Conservation (phyloP, 2,888 invertebrate species). For the Noctua janthina region DNA sequence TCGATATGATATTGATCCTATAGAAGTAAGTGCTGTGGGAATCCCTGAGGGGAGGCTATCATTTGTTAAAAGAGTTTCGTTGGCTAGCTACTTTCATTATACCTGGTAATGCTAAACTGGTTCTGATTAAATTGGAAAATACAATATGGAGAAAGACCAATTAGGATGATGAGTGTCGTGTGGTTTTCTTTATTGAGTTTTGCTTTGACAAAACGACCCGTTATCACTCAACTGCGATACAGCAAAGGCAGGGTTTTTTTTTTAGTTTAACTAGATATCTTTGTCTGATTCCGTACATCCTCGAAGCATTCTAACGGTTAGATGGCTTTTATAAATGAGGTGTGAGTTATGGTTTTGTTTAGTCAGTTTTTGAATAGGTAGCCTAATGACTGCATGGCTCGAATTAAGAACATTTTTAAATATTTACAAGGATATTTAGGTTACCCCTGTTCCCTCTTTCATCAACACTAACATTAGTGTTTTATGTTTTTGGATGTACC, state of each 20-base stretch:
- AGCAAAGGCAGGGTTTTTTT: not conserved
- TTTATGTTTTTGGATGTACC: too few relatives aligned
- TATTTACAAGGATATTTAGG: too few relatives aligned
- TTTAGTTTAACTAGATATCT: not conserved
- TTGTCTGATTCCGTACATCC: not conserved
- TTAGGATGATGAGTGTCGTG: not conserved
- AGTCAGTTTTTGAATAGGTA: not conserved
- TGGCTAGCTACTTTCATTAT: constrained; percentile 4
- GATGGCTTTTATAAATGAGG: not conserved
- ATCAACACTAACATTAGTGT: too few relatives aligned
- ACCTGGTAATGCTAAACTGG: not conserved
- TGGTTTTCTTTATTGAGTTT: not conserved
- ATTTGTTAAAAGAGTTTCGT: constrained; percentile 55
- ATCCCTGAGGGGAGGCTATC: constrained; percentile 47
- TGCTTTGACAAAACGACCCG: not conserved
- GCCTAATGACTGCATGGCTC: not conserved
- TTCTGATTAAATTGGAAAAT: not conserved
- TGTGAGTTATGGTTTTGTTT: not conserved
- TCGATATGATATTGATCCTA: constrained; percentile 57
- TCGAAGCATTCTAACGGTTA: not conserved
- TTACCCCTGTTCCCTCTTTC: too few relatives aligned
- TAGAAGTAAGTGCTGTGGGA: constrained; percentile 53
- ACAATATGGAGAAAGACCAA: not conserved
- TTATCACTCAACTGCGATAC: not conserved
- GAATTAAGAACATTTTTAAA: not conserved